phyloP scores from a whole-genome alignment of 2,113 vertebrate species.

The Brienomyrus longianalis region DNA sequence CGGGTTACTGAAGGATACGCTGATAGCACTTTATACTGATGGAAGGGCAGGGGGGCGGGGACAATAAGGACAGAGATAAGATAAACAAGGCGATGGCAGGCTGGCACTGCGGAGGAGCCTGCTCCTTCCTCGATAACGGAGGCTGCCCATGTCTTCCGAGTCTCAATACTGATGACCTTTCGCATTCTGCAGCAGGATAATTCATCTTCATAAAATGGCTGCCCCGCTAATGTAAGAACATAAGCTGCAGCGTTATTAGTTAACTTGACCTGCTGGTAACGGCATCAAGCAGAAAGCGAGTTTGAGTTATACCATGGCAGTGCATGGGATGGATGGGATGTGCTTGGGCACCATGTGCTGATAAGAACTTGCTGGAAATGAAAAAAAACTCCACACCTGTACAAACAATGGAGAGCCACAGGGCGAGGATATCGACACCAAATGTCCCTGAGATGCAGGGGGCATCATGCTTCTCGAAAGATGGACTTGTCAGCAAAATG shows the following conservation, averaged over 20 bases:
- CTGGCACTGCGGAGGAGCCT: slow-evolving; percentile 9
- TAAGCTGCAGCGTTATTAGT: not conserved
- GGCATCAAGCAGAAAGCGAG: not conserved
- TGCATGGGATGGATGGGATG: not conserved
- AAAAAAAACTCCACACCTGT: not conserved
- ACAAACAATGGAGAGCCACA: not conserved
- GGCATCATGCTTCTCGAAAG: not conserved
- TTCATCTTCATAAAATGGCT: not conserved
- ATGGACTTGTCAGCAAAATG: not conserved
- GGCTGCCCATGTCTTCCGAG: slow-evolving; percentile 38
- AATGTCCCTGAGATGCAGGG: not conserved
- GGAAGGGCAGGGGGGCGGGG: slow-evolving; percentile 26
- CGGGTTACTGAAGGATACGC: slow-evolving; percentile 29
- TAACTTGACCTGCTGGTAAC: not conserved
- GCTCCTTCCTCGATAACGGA: slow-evolving; percentile 44
- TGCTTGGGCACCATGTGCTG: not conserved
- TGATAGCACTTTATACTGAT: slow-evolving; percentile 42
- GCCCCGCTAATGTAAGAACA: not conserved
- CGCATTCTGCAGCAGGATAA: slow-evolving; percentile 15
- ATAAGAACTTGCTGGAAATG: not conserved
- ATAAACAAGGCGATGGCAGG: slow-evolving; percentile 11
- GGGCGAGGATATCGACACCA: not conserved
- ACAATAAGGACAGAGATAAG: slow-evolving; percentile 19
- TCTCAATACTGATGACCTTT: slow-evolving; percentile 30
- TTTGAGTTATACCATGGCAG: not conserved